phyloP scores from a whole-genome alignment of 2,797 vertebrate genomes.

The Poeciliopsis gracilis region DNA sequence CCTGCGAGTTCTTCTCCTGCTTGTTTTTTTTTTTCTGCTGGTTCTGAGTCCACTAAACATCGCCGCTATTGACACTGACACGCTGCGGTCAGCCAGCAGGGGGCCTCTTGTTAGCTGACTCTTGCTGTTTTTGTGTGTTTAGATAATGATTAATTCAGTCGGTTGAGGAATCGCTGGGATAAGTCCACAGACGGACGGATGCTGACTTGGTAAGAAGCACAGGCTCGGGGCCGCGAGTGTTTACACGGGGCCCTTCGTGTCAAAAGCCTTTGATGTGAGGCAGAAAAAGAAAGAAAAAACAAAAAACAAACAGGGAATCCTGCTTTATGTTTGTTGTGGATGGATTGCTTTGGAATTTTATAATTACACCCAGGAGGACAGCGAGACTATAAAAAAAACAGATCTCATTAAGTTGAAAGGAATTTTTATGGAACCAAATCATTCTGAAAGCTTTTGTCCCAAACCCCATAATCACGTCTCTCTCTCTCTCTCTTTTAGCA shows the following conservation, averaged over 20 bases:
- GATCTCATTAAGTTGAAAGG: slow-evolving; percentile 45
- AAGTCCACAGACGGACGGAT: slow-evolving; percentile 55
- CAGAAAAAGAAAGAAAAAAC: background rate
- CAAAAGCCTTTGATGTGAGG: slow-evolving; percentile 34
- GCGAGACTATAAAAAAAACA: slow-evolving; percentile 1
- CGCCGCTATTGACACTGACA: slow-evolving; percentile 77
- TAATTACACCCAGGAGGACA: slow-evolving; percentile 18
- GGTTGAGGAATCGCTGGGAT: slow-evolving; percentile 65
- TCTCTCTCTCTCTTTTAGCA: background rate
- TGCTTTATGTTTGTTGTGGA: slow-evolving; percentile 13
- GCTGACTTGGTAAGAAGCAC: slow-evolving; percentile 54
- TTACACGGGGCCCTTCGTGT: slow-evolving; percentile 32
- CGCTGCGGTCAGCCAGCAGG: slow-evolving; percentile 79
- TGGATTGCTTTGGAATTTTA: slow-evolving; percentile 23
- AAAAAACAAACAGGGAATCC: background rate
- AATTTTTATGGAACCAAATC: slow-evolving; percentile 32
- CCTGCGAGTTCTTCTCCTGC: slow-evolving; percentile 48
- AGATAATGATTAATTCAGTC: slow-evolving; percentile 80
- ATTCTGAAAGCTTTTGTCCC: slow-evolving; percentile 33
- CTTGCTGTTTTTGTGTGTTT: slow-evolving; percentile 80
- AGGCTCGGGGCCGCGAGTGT: slow-evolving; percentile 34
- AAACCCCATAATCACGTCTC: slow-evolving; percentile 35
- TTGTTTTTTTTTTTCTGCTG: slow-evolving; percentile 36
- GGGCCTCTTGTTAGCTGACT: slow-evolving; percentile 80
- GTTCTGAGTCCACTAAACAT: slow-evolving; percentile 74